Percentiles rank a stretch among this genome's conserved stretches.
Evolutionary conservation across 2,888 invertebrate species (phyloP).

Genomic region (Bellardia bayeri): DNA sequence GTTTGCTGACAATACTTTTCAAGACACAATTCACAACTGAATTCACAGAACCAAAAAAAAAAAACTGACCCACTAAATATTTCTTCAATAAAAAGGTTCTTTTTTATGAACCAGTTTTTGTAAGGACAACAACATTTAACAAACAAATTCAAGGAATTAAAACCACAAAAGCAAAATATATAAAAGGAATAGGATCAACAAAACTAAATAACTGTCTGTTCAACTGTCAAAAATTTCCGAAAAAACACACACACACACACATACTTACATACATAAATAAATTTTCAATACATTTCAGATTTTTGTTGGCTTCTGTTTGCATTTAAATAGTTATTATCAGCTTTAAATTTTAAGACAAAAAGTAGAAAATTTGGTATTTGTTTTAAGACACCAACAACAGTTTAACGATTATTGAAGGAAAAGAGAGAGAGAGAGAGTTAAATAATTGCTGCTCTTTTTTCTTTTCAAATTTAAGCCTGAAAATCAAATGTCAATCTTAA

Average conservation of each 20-base stretch:
- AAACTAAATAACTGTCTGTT: constrained; percentile 40
- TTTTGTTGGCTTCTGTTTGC: constrained; percentile 54
- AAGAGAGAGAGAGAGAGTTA: not conserved
- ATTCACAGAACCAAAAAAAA: not conserved
- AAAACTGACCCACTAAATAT: constrained; percentile 1
- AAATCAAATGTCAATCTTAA: constrained; percentile 59
- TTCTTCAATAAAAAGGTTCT: not conserved
- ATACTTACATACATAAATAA: constrained; percentile 5
- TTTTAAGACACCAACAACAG: not conserved
- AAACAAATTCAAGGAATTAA: constrained; percentile 61
- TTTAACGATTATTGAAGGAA: too few relatives aligned
- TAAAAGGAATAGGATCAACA: constrained; percentile 64
- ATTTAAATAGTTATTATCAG: constrained; percentile 65
- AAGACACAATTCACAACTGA: not conserved
- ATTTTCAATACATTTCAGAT: not conserved
- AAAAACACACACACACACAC: too few relatives aligned
- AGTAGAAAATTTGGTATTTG: not conserved
- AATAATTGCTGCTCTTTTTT: constrained; percentile 23
- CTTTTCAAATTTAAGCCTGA: constrained; percentile 1
- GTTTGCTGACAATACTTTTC: constrained; percentile 54
- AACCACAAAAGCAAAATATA: constrained; percentile 70
- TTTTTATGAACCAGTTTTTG: constrained; percentile 1
- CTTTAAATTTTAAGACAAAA: constrained; percentile 40
- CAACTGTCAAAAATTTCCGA: constrained; percentile 44
- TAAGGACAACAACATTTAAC: not conserved